Evolutionary conservation across 92 coral and sea anemone genomes (phyloP), one percentile per base, ranked within the genome.

Genomic region (Epizoanthus stellaris): DNA sequence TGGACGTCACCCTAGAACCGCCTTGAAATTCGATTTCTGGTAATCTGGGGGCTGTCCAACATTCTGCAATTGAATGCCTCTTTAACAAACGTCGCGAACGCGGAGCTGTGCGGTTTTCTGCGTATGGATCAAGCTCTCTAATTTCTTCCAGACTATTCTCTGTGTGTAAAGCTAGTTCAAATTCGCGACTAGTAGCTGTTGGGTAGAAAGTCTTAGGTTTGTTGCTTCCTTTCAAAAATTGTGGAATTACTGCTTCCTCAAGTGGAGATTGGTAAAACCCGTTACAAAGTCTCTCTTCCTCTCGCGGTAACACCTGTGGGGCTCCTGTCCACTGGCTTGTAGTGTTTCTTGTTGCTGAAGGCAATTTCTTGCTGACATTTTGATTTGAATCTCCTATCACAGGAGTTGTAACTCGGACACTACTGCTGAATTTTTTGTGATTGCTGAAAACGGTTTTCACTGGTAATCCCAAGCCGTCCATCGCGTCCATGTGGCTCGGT

Each of bases 1-100:
- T 38, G 49, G 73, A 38, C 12, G n/a, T 68, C 34, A 36, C 5
- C 45, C 73, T 38, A 2, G 73, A 36, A 25, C 49, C n/a, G 52
- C 47, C 5, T 68, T 38, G 73, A 68, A 68, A 38, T 10, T 68
- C 49, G 17, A 68, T 68, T 19, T 68, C 73, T 15, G 73, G 73
- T 11, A 68, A 43, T 12, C 73, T 38, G 73, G 73, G 49, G 20
- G 73, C 30, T 38, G 73, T 38, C 73, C 73, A 68, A 25, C 73
- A 68, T 43, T 68, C 73, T 14, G 49, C 7, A 25, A 68, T 68
- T 4, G 73, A 68, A 36, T 68, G 73, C 9, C 73, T 38, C 49
- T 68, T 68, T 38, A 38, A 8, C 45, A 68, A 38, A 43, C 73
- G 52, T 6, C 21, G 49, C 3, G 73, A 68, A 20, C 73, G 73